Conservation (phyloP, 1,140 invertebrate genomes). For the Euura lappo region DNA sequence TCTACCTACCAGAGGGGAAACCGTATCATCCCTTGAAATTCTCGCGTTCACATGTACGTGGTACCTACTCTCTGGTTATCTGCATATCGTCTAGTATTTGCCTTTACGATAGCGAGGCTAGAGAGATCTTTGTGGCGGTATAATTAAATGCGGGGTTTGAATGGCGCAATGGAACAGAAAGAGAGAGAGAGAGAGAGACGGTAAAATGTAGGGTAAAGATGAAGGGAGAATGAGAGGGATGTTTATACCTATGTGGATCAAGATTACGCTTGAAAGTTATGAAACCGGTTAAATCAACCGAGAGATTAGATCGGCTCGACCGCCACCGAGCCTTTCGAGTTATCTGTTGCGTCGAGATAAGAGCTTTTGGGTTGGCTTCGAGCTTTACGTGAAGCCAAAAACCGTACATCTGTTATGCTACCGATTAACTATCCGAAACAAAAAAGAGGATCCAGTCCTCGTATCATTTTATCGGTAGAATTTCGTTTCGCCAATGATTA, state of each 20-base stretch:
- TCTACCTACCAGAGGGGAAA: too few relatives aligned
- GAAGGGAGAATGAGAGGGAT: not conserved
- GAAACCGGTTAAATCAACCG: conserved; percentile 6
- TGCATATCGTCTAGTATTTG: not conserved
- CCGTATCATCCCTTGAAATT: not conserved
- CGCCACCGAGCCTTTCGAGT: not conserved
- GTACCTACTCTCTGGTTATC: not conserved
- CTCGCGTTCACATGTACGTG: not conserved
- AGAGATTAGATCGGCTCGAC: conserved; percentile 3
- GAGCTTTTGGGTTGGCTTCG: conserved; percentile 1
- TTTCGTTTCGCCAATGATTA: too few relatives aligned
- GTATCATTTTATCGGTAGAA: too few relatives aligned
- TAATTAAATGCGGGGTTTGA: too few relatives aligned
- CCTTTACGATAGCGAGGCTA: not conserved
- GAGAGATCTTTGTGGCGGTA: too few relatives aligned
- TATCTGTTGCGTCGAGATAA: not conserved
- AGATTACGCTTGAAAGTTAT: conserved; percentile 3
- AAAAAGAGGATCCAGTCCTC: too few relatives aligned
- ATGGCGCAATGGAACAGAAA: too few relatives aligned
- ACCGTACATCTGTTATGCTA: not conserved
- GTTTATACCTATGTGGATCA: conserved; percentile 4
- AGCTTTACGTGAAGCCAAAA: conserved; percentile 5
- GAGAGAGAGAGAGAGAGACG: not conserved
- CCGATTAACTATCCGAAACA: too few relatives aligned
- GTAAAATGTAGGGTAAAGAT: not conserved